These are phyloP conservation scores for Agonopterix subpropinquella DNA, from an alignment of 2,888 invertebrate genomes.

Conservation along the genomic window DNA sequence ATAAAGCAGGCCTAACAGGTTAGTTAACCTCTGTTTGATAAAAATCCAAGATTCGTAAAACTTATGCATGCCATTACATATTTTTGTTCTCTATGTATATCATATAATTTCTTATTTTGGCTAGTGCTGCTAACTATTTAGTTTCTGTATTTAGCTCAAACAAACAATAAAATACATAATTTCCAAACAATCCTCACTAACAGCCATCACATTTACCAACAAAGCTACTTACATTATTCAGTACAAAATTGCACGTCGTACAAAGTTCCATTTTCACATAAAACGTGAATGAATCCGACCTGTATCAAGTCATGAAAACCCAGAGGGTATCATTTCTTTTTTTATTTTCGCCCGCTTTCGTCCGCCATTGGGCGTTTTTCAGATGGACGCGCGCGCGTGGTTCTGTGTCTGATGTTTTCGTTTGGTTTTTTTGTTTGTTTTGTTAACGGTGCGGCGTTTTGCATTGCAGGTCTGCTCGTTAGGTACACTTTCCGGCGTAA, in stretches of 20 bases:
- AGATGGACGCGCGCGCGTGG: slow-evolving; percentile 68
- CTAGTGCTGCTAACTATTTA: not conserved
- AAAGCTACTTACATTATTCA: slow-evolving; percentile 24
- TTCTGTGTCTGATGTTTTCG: slow-evolving; percentile 51
- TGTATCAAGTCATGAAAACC: slow-evolving; percentile 58
- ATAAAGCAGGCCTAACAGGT: slow-evolving; percentile 81
- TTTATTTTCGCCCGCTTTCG: slow-evolving; percentile 63
- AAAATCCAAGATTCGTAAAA: no score
- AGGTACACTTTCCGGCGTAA: slow-evolving; percentile 77
- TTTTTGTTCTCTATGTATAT: not conserved
- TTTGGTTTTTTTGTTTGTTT: slow-evolving; percentile 64
- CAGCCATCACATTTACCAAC: slow-evolving; percentile 35
- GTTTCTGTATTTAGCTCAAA: slow-evolving; percentile 58
- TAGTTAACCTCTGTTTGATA: slow-evolving; percentile 39
- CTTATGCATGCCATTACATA: not conserved
- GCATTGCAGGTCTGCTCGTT: slow-evolving; percentile 77
- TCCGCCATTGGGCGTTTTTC: slow-evolving; percentile 68
- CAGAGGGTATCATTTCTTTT: slow-evolving; percentile 49
- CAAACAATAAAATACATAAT: slow-evolving; percentile 18
- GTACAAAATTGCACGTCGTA: slow-evolving; percentile 33
- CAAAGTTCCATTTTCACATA: slow-evolving; percentile 48
- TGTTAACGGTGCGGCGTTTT: slow-evolving; percentile 75
- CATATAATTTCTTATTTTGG: not conserved
- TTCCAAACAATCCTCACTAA: slow-evolving; percentile 22
- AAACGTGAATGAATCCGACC: slow-evolving; percentile 54